Evolutionary conservation across 2,888 invertebrate genomes (phyloP).

Genomic region (Cephus spinipes): DNA sequence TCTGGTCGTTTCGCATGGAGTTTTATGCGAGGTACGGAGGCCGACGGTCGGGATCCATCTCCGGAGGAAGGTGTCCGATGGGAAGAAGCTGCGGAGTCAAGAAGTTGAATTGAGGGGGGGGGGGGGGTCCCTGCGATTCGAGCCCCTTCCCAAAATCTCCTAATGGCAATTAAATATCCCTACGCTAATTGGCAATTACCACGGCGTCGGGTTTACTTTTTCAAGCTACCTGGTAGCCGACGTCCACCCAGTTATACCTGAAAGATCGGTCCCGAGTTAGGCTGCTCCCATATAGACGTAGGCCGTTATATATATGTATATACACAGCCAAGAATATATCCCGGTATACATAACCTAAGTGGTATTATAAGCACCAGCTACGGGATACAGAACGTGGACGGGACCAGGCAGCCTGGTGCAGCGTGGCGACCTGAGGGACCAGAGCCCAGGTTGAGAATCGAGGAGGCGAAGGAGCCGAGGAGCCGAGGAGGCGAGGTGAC

Average conservation of each 20-base stretch:
- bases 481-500: slow-evolving; percentile 56
- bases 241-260: slow-evolving; percentile 1
- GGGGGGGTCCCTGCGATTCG: neutral
- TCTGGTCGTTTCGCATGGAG: neutral
- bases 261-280: neutral
- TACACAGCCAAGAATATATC: neutral
- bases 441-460: slow-evolving; percentile 9
- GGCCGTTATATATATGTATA: neutral
- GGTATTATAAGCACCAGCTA: slow-evolving; percentile 41
- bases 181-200: slow-evolving; percentile 66
- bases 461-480: slow-evolving; percentile 7
- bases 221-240: slow-evolving; percentile 42
- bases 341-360: slow-evolving; percentile 24
- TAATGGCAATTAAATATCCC: slow-evolving; percentile 65
- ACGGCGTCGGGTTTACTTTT: slow-evolving; percentile 51
- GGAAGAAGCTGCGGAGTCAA: neutral
- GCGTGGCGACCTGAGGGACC: neutral
- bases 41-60: neutral
- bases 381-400: slow-evolving; percentile 16
- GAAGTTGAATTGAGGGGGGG: neutral
- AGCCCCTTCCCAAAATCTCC: neutral
- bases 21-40: neutral
- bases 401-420: neutral
- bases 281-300: neutral
- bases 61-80: neutral